These are phyloP conservation scores for Agapornis canus DNA, from an alignment of 2,797 vertebrate species.

Conservation along the genomic window DNA sequence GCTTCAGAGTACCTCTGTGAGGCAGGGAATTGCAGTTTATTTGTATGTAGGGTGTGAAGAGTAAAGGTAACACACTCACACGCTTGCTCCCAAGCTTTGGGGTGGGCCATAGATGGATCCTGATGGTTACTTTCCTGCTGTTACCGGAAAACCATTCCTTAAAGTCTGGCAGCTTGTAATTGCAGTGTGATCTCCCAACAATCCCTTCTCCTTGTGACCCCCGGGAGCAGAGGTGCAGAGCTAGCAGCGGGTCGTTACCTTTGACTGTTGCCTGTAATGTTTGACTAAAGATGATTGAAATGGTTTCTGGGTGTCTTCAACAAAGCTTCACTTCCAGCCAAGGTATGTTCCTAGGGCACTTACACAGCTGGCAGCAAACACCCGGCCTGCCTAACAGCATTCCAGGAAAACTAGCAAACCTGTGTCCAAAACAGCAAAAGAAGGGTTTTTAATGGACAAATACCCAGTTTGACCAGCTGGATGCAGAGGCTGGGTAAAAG, in stretches of 20 bases:
- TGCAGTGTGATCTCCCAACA: background rate
- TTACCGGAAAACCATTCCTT: background rate
- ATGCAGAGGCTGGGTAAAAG: accelerated
- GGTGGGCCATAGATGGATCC: background rate
- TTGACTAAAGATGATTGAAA: background rate
- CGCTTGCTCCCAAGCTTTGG: background rate
- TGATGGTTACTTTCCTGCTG: background rate
- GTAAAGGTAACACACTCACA: background rate
- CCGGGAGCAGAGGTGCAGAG: accelerated
- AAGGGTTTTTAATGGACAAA: background rate
- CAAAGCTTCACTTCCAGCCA: background rate
- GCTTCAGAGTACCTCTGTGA: background rate
- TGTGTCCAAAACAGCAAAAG: background rate
- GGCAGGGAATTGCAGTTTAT: background rate
- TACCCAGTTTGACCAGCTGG: background rate
- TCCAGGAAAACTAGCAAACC: background rate
- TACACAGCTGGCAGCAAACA: background rate
- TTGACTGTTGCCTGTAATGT: background rate
- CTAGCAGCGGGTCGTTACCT: background rate
- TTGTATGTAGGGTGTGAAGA: background rate
- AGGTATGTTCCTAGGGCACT: background rate
- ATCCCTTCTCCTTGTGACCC: background rate
- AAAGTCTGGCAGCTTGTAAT: background rate
- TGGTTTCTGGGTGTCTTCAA: background rate
- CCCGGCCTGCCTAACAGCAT: background rate